Evolutionary conservation across 1,140 invertebrate genomes (phyloP).

Genomic region (Cotesia vestalis): DNA sequence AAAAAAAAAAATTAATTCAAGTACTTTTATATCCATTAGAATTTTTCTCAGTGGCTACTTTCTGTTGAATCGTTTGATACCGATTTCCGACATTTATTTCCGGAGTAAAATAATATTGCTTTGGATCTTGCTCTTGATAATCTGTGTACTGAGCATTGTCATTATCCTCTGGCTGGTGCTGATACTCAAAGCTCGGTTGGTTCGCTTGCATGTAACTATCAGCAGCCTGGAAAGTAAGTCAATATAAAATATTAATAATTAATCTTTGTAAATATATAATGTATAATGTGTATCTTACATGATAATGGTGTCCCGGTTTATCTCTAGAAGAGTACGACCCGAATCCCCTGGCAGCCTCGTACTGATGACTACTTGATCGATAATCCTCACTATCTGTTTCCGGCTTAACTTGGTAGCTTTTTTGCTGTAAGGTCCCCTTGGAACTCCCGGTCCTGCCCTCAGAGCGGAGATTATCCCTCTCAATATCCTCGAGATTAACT

Average conservation of each 20-base stretch:
- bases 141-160: slow-evolving; percentile 17
- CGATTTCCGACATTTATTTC: slow-evolving; percentile 56
- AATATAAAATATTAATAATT: not conserved
- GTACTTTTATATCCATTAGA: slow-evolving; percentile 49
- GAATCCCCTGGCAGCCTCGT: slow-evolving; percentile 13
- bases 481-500: slow-evolving; percentile 59
- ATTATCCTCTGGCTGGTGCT: slow-evolving; percentile 38
- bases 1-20: not conserved
- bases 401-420: slow-evolving; percentile 45
- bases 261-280: too few relatives aligned
- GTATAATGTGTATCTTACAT: slow-evolving; percentile 11
- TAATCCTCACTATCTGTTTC: slow-evolving; percentile 46
- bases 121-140: slow-evolving; percentile 47
- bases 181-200: slow-evolving; percentile 44
- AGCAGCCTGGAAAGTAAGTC: not conserved
- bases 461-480: slow-evolving; percentile 52
- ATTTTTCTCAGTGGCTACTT: slow-evolving; percentile 49
- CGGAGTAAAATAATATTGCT: slow-evolving; percentile 46
- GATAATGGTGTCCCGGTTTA: not conserved
- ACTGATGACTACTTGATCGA: slow-evolving; percentile 12
- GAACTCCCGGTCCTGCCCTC: slow-evolving; percentile 46
- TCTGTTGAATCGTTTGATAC: slow-evolving; percentile 54
- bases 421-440: slow-evolving; percentile 41
- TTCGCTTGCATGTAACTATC: slow-evolving; percentile 19
- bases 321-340: slow-evolving; percentile 13